A percentile compares a stretch with the other conserved stretches of the same genome.
phyloP scores from a whole-genome alignment of 2,888 invertebrate genomes.

The Sthenelais limicola region DNA sequence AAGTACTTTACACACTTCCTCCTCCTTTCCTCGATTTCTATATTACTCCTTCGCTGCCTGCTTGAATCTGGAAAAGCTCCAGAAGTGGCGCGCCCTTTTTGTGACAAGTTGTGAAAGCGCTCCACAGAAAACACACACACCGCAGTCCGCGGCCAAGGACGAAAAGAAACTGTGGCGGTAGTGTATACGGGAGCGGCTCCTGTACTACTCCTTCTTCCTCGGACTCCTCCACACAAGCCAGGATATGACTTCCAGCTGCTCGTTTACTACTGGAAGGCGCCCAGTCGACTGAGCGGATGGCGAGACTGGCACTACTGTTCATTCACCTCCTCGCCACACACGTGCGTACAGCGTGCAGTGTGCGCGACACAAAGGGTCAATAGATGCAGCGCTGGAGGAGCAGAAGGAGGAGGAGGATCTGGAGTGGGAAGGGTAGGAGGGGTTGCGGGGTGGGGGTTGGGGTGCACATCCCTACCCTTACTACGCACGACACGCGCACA shows the following conservation, averaged over 20 bases:
- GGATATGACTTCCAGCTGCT: too few relatives aligned
- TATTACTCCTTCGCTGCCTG: too few relatives aligned
- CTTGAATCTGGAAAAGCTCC: too few relatives aligned
- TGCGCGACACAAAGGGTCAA: constrained; percentile 17
- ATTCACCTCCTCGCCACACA: not conserved
- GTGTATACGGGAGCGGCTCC: not conserved
- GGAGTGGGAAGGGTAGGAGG: not conserved
- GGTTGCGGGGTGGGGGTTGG: not conserved
- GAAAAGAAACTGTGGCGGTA: not conserved
- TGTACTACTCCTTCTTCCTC: not conserved
- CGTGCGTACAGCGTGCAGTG: constrained; percentile 7
- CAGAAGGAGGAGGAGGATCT: not conserved
- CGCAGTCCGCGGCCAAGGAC: too few relatives aligned
- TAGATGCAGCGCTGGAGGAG: constrained; percentile 11
- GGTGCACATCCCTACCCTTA: not conserved
- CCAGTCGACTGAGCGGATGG: not conserved
- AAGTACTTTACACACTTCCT: not conserved
- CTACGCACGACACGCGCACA: not conserved
- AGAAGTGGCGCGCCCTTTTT: too few relatives aligned
- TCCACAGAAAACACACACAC: too few relatives aligned
- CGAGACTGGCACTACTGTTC: not conserved
- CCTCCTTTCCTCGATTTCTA: not conserved
- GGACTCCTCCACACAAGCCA: not conserved
- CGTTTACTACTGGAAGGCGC: not conserved
- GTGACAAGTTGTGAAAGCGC: too few relatives aligned